Conservation (phyloP, 2,888 invertebrate genomes). For the Suillia variegata region DNA sequence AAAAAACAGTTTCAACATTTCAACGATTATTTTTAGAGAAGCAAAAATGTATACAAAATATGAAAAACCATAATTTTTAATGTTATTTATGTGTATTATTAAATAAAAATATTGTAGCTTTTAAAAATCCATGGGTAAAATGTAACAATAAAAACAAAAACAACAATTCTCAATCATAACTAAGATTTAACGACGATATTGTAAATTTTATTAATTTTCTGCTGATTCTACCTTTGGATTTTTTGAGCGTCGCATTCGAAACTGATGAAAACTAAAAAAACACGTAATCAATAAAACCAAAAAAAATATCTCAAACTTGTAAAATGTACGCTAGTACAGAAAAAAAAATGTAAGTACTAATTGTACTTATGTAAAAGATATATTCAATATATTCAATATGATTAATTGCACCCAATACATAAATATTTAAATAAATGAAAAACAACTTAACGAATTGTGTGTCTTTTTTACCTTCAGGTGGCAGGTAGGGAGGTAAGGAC, state of each 20-base stretch:
- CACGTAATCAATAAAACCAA: slow-evolving; percentile 7
- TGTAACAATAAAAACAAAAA: too few species aligned
- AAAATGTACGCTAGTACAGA: background rate
- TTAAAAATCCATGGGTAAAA: background rate
- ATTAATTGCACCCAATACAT: slow-evolving; percentile 59
- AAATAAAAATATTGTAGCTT: background rate
- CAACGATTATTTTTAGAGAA: slow-evolving; percentile 41
- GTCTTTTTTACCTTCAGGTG: too few species aligned
- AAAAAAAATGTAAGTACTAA: background rate
- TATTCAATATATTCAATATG: slow-evolving; percentile 44
- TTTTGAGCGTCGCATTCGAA: slow-evolving; percentile 34
- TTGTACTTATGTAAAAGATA: slow-evolving; percentile 18
- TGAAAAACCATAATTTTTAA: slow-evolving; percentile 3
- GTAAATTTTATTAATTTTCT: too few species aligned
- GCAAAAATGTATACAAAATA: slow-evolving; percentile 29
- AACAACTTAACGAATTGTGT: slow-evolving; percentile 16
- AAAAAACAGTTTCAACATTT: slow-evolving; percentile 33
- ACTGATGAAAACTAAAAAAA: slow-evolving; percentile 20
- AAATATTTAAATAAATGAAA: slow-evolving; percentile 52
- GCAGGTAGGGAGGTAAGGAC: too few species aligned
- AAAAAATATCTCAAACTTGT: background rate
- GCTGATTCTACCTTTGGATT: slow-evolving; percentile 44
- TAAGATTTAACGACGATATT: too few species aligned
- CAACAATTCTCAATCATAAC: too few species aligned
- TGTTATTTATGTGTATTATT: background rate